Evolutionary conservation across 2,797 vertebrate species (phyloP).

Genomic region (Helarctos malayanus): DNA sequence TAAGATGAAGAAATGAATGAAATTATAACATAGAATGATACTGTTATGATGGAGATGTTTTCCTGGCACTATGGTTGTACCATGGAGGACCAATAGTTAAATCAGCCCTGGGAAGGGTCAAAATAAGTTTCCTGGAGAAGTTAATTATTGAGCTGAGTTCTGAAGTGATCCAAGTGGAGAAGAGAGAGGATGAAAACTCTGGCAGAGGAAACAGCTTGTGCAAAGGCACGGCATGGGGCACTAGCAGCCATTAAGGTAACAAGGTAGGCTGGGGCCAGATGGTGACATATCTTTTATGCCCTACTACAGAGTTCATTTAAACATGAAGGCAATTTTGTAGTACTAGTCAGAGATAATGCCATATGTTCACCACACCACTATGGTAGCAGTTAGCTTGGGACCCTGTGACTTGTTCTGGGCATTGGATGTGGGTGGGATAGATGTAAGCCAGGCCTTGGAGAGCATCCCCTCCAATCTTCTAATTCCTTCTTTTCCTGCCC

Average conservation of each 20-base stretch:
- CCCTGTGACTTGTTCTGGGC: not conserved
- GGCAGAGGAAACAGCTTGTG: not conserved
- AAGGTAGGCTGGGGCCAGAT: not conserved
- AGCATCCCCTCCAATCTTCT: not conserved
- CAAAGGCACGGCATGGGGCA: not conserved
- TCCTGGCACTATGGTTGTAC: not conserved
- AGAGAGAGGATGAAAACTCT: not conserved
- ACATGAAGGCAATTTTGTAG: not conserved
- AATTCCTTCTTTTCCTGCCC: not conserved
- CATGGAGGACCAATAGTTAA: not conserved
- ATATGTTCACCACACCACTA: not conserved
- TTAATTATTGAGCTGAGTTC: conserved; percentile 47
- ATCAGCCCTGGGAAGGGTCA: not conserved
- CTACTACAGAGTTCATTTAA: conserved; percentile 4
- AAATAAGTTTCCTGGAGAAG: not conserved
- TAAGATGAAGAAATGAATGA: conserved; percentile 1
- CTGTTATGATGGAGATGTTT: not conserved
- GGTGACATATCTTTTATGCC: not conserved
- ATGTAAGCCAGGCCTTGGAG: not conserved
- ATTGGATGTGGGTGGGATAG: not conserved
- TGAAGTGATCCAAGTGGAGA: not conserved
- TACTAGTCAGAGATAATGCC: not conserved
- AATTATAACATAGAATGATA: not conserved
- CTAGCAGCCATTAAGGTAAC: not conserved
- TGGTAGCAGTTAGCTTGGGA: not conserved